Conservation (phyloP, 64 coral and sea anemone genomes). For the Montipora foliosa region DNA sequence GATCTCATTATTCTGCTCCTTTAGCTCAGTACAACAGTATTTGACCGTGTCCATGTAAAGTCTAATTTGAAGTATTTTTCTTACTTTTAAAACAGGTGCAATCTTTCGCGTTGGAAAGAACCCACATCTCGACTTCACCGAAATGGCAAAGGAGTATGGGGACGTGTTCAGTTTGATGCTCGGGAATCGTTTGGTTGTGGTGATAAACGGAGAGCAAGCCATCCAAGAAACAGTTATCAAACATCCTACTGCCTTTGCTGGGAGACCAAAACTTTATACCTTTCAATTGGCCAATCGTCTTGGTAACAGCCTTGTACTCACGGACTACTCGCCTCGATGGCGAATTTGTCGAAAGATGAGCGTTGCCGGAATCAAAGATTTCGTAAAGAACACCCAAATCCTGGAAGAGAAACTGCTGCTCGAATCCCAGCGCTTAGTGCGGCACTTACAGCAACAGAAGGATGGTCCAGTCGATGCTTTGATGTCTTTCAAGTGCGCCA, state of each 20-base stretch:
- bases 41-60: too few relatives aligned
- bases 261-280: conserved; percentile 46
- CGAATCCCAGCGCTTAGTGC: conserved; percentile 50
- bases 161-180: conserved; percentile 73
- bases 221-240: neutral
- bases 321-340: neutral
- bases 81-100: conserved; percentile 46
- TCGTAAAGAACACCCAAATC: conserved; percentile 28
- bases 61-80: neutral
- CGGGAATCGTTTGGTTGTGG: conserved; percentile 71
- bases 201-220: conserved; percentile 75
- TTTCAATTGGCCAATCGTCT: conserved; percentile 29
- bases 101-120: conserved; percentile 63
- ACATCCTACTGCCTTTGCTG: conserved; percentile 40
- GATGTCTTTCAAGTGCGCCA: conserved; percentile 40
- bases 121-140: conserved; percentile 58
- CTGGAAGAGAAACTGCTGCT: conserved; percentile 41
- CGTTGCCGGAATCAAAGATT: conserved; percentile 62
- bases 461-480: conserved; percentile 54
- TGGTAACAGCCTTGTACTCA: neutral
- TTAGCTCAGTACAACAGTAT: too few relatives aligned
- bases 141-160: conserved; percentile 73
- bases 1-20: too few relatives aligned
- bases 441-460: conserved; percentile 30
- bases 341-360: conserved; percentile 20